A percentile compares a stretch with the other conserved stretches of the same genome.
Conservation (phyloP, 92 coral and sea anemone genomes). For the Epizoanthus rinbou region DNA sequence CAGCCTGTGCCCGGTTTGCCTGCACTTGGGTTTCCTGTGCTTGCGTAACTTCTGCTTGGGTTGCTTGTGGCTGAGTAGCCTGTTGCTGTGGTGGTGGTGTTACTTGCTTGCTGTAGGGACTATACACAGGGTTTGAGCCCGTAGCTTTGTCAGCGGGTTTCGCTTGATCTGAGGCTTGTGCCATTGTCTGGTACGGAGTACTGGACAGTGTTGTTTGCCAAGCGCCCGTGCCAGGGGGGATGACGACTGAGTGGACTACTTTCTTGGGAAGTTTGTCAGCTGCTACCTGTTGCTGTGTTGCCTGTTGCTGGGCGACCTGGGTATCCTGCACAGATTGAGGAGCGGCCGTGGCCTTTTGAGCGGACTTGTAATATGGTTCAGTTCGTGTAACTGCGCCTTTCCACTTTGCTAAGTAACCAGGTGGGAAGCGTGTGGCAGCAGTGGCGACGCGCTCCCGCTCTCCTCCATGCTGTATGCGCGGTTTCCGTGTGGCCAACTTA, state of each 20-base stretch:
- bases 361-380: constrained; percentile 1
- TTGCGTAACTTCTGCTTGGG: constrained; percentile 7
- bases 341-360: constrained; percentile 25
- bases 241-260: background rate
- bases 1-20: constrained; percentile 16
- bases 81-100: constrained; percentile 17
- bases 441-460: constrained; percentile 11
- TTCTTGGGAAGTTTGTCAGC: background rate
- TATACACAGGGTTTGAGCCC: background rate
- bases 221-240: too few relatives aligned
- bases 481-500: constrained; percentile 20
- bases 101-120: background rate
- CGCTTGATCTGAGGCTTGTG: background rate
- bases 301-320: too few relatives aligned
- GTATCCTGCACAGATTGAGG: background rate
- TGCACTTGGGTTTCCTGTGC: constrained; percentile 1
- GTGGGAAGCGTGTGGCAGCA: constrained; percentile 9
- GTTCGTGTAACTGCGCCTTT: constrained; percentile 13
- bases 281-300: background rate
- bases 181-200: too few relatives aligned
- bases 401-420: constrained; percentile 27
- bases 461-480: constrained; percentile 21
- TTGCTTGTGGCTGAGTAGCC: background rate
- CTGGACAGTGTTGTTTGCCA: too few relatives aligned
- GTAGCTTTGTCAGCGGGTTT: constrained; percentile 10